Conservation (phyloP, 2,888 invertebrate genomes). For the Quadriops clusia region DNA sequence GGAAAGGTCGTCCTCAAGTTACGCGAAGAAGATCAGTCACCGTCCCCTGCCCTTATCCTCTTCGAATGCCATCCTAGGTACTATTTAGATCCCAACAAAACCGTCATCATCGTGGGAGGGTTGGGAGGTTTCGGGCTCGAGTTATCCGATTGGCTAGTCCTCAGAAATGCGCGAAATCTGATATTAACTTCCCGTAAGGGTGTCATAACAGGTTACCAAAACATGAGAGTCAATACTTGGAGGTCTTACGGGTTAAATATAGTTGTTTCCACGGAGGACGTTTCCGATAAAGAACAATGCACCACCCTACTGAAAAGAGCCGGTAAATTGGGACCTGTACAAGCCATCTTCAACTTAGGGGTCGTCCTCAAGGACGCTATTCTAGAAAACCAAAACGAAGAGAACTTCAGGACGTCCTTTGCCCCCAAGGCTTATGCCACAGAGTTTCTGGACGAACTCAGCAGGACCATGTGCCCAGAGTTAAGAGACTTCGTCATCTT, state of each 20-base stretch:
- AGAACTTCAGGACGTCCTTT: conserved; percentile 54
- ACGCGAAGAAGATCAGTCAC: conserved; percentile 24
- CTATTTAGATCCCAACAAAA: conserved; percentile 11
- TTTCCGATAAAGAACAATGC: conserved; percentile 58
- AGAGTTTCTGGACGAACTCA: conserved; percentile 54
- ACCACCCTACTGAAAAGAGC: conserved; percentile 53
- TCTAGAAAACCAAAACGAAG: conserved; percentile 62
- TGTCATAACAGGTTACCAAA: conserved; percentile 70
- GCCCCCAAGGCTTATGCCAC: conserved; percentile 70
- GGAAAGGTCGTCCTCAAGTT: conserved; percentile 53
- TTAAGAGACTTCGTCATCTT: conserved; percentile 71
- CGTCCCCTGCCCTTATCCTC: too few species aligned
- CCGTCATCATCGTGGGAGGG: conserved; percentile 60
- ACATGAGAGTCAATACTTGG: conserved; percentile 61
- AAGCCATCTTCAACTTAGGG: conserved; percentile 83
- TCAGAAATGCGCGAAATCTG: conserved; percentile 67
- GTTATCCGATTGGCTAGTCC: conserved; percentile 72
- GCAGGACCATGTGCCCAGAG: conserved; percentile 21
- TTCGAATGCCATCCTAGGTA: too few species aligned
- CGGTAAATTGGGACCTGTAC: conserved; percentile 52
- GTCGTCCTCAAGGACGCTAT: conserved; percentile 64
- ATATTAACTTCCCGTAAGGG: conserved; percentile 74
- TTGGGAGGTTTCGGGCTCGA: conserved; percentile 90
- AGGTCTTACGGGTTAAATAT: conserved; percentile 55
- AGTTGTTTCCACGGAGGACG: conserved; percentile 56